Conservation (phyloP, 2,113 vertebrate species). For the Salvelinus sp. region DNA sequence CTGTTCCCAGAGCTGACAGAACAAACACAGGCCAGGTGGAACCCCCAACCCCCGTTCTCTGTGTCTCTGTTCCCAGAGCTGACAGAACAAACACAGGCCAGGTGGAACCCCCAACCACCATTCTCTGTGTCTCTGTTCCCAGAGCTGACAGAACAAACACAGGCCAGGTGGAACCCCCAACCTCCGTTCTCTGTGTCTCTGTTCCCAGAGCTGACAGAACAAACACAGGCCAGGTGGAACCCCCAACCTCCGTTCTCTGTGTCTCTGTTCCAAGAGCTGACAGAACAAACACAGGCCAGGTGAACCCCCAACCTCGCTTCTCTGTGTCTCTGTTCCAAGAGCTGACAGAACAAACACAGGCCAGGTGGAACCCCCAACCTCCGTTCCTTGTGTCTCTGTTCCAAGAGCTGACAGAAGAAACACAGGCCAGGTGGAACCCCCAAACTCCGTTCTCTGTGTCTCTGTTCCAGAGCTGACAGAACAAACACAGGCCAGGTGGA, state of each 20-base stretch:
- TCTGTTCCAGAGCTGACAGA: too few species aligned
- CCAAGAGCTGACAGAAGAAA: slow-evolving; percentile 56
- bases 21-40: too few species aligned
- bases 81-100: too few species aligned
- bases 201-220: slow-evolving; percentile 47
- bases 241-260: slow-evolving; percentile 9
- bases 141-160: too few species aligned
- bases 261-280: slow-evolving; percentile 45
- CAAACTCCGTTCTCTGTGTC: too few species aligned
- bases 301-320: slow-evolving; percentile 9
- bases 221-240: slow-evolving; percentile 18
- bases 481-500: too few species aligned
- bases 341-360: slow-evolving; percentile 24
- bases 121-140: too few species aligned
- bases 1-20: too few species aligned
- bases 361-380: slow-evolving; percentile 23
- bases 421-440: slow-evolving; percentile 31
- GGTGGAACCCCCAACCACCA: too few species aligned
- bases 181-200: slow-evolving; percentile 21
- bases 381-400: slow-evolving; percentile 33
- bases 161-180: slow-evolving; percentile 18
- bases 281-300: slow-evolving; percentile 60
- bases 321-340: slow-evolving; percentile 44
- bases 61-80: too few species aligned
- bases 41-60: too few species aligned